A percentile compares a stretch with the other conserved stretches of the same genome.
These are phyloP conservation scores for Sipha flava DNA, from an alignment of 1,140 invertebrate species.

Conservation along the genomic window DNA sequence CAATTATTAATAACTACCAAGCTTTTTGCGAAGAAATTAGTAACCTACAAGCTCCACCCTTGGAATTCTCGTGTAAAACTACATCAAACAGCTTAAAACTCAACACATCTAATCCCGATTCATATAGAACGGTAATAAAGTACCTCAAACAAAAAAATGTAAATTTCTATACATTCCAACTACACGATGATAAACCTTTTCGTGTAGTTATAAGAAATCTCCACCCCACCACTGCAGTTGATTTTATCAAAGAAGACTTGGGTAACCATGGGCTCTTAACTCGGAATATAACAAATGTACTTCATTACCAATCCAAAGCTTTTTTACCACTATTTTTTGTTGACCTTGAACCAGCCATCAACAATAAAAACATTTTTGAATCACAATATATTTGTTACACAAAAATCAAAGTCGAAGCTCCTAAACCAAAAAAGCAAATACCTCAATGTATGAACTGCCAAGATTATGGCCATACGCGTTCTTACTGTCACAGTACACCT, in stretches of 20 bases:
- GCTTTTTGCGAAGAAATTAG: too few relatives aligned
- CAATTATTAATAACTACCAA: too few relatives aligned
- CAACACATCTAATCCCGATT: too few relatives aligned
- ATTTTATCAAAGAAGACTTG: too few relatives aligned
- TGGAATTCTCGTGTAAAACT: neutral
- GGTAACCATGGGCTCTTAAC: neutral
- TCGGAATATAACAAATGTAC: neutral
- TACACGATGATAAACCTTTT: neutral
- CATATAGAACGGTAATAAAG: slow-evolving; percentile 17
- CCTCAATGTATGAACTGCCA: too few relatives aligned
- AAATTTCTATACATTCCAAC: neutral
- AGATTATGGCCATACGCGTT: too few relatives aligned
- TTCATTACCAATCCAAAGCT: slow-evolving; percentile 2
- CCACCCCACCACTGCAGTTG: neutral
- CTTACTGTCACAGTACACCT: too few relatives aligned
- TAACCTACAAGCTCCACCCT: neutral
- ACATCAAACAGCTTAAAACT: neutral
- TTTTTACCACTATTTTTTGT: slow-evolving; percentile 4
- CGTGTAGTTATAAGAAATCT: neutral
- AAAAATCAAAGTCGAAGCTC: slow-evolving; percentile 9
- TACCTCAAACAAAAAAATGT: slow-evolving; percentile 19
- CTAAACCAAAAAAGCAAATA: slow-evolving; percentile 1
- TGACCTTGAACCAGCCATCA: slow-evolving; percentile 8
- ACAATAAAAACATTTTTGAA: slow-evolving; percentile 13
- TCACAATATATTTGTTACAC: neutral